Base-by-base conservation (phyloP, 2,888 invertebrate species). In the Cryptophagus acutangulus region DNA sequence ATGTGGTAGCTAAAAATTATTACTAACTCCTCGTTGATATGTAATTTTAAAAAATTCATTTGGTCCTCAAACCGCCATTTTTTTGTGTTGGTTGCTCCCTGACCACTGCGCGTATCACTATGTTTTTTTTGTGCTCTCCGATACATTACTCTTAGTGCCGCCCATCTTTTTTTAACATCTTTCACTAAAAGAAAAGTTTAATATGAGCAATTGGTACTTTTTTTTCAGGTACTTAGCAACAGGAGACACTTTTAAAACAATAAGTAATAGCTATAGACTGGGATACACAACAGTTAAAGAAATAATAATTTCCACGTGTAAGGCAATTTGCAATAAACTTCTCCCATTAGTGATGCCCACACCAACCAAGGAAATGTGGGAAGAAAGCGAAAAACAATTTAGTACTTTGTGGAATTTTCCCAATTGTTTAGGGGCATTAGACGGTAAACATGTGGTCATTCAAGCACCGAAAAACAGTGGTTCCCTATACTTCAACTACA, bases 171-270 rank as follows among this genome's bases (percentile, higher is more conserved):
- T 40, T 49, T 44, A 9, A 39, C 17, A n/a, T 51, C 44, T 15
- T 47, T 48, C 3, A 43, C 48, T 49, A 45, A 36, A 48, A 49
- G 38, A n/a, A n/a, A n/a, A n/a, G n/a, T n/a, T n/a, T n/a, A n/a
- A n/a, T n/a, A n/a, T n/a, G n/a, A n/a, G n/a, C n/a, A n/a, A n/a
- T n/a, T n/a, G n/a, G n/a, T n/a, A n/a, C n/a, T n/a, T n/a, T n/a
- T n/a, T n/a, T 48, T 50, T 46, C 33, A 52, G 51, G 40, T 50
- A 35, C 48, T 36, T 52, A 12, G 48, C 53, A n/a, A 50, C 48
- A 20, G 49, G 48, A 35, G 49, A 51, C 25, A 28, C 29, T 14
- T 45, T 41, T 33, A 26, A 26, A 35, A 52, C 46, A 36, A 46
- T 51, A 28, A 43, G 46, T 1, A 43, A 49, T 28, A 53, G 49